These are phyloP conservation scores for Stenodera caucasica DNA, from an alignment of 2,888 invertebrate species.

Conservation along the genomic window DNA sequence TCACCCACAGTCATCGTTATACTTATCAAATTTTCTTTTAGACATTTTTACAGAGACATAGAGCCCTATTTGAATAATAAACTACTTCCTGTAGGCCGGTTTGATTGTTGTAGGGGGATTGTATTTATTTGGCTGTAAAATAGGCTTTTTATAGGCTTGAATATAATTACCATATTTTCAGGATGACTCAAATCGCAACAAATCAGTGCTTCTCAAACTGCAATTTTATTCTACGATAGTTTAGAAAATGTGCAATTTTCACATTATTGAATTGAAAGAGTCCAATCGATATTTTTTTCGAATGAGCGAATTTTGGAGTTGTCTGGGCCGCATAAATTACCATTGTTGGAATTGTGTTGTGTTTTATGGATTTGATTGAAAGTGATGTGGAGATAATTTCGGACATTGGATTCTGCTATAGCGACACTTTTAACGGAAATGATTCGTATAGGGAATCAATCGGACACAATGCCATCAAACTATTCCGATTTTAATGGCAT, in stretches of 20 bases:
- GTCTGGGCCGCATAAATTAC: no score
- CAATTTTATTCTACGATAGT: no score
- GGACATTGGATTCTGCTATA: neutral
- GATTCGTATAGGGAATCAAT: conserved; percentile 52
- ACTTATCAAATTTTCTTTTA: conserved; percentile 26
- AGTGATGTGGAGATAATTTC: neutral
- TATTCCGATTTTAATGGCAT: conserved; percentile 50
- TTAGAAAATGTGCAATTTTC: no score
- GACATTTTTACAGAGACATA: conserved; percentile 46
- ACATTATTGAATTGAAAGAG: no score
- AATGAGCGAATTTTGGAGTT: no score
- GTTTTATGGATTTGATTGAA: neutral
- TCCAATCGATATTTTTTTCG: no score
- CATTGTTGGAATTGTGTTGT: no score
- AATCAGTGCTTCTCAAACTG: no score
- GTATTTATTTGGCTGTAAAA: conserved; percentile 37
- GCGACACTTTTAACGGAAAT: conserved; percentile 44
- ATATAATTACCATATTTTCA: no score
- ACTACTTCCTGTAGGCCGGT: conserved; percentile 37
- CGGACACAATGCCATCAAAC: conserved; percentile 46
- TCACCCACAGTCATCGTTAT: conserved; percentile 12
- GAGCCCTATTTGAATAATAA: conserved; percentile 47
- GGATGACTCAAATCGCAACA: no score
- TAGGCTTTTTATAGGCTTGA: neutral
- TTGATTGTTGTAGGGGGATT: conserved; percentile 42